A percentile compares a stretch with the other conserved stretches of the same genome.
Evolutionary conservation across 2,113 vertebrate genomes (phyloP).

Genomic region (Harpagus bidentatus): DNA sequence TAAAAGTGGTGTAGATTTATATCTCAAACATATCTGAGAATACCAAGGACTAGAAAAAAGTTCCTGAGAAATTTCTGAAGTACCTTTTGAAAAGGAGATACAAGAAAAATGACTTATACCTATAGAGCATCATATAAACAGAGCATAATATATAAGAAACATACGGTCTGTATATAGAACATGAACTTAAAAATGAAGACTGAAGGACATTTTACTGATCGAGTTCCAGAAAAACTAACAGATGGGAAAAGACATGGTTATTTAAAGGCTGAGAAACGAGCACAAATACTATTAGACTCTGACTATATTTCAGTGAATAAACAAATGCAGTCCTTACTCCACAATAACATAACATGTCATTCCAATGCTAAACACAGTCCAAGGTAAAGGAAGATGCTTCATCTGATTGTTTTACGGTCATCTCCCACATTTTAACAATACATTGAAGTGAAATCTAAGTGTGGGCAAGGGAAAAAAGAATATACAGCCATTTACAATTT

Average conservation of each 20-base stretch:
- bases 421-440: background rate
- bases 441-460: background rate
- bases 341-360: background rate
- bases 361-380: background rate
- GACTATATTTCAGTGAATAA: background rate
- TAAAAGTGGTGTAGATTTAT: background rate
- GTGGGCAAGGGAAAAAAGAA: background rate
- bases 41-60: background rate
- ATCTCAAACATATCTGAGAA: background rate
- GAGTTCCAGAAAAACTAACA: background rate
- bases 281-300: background rate
- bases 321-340: background rate
- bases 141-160: background rate
- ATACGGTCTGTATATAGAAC: background rate
- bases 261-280: conserved; percentile 4
- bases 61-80: background rate
- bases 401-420: background rate
- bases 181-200: background rate
- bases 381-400: background rate
- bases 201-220: background rate
- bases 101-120: background rate
- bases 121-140: background rate
- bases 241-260: background rate
- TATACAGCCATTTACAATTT: background rate
- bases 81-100: background rate